Base-by-base conservation (phyloP, 2,797 vertebrate genomes). In the Hemitrygon akajei region DNA sequence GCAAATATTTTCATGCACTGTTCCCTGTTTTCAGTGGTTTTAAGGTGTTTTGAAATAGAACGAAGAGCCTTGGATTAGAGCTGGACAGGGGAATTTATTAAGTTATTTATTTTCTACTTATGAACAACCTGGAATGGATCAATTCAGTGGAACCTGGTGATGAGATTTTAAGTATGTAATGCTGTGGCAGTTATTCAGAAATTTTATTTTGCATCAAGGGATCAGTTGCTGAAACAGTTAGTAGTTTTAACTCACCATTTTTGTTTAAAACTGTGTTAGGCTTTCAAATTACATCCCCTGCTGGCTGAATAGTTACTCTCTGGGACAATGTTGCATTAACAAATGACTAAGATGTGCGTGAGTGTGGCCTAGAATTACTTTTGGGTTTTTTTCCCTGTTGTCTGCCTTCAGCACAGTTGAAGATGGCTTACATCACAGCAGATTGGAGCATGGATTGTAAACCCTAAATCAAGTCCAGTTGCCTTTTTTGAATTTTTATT, bases 121-220 rank as follows among this genome's bases (percentile, higher is more conserved):
- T 37, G 71, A 47, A 47, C 25, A 5, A 40, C 69, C 7, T 20
- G 2, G 20, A 18, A 34, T 63, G n/a, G 87, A 37, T 18, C 63
- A 69, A 91, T 18, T 91, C 60, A 91, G 63, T n/a, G 56, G 91
- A 75, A 4, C 89, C 34, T 91, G 89, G 63, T 91, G 37, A 40
- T 14, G 34, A 92, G 69, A 30, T 9, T 30, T 69, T 25, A 69
- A 91, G n/a, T 91, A 6, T n/a, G n/a, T 89, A 34, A 16, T 66
- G 66, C 66, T 89, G 58, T 60, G 60, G 34, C 56, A 18, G 66
- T 71, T 91, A 25, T 12, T 34, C 71, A 66, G 22, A 75, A 75
- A 92, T 22, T 5, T 75, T 22, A 56, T 40, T 92, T 71, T 75
- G 37, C 30, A 37, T 20, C 14, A 12, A 30, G 91, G 18, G 11